Conservation (phyloP, 1,140 invertebrate genomes). For the Zelostemma sp. region DNA sequence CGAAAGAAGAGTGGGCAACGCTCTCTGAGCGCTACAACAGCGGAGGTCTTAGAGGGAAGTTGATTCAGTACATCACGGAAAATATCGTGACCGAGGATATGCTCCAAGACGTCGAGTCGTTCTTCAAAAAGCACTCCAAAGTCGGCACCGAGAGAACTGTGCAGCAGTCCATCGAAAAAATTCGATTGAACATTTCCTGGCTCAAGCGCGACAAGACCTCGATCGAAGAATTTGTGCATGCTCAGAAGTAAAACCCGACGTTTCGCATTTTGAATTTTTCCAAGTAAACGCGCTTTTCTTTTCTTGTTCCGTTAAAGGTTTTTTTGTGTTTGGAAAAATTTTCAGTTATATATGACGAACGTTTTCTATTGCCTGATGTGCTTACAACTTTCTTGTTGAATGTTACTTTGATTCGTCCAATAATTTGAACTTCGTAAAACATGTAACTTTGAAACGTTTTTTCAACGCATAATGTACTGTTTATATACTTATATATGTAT, state of each 20-base stretch:
- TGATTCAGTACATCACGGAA: constrained; percentile 90
- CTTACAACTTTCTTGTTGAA: too few species aligned
- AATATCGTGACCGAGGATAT: constrained; percentile 87
- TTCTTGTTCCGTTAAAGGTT: too few species aligned
- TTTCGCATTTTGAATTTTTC: too few species aligned
- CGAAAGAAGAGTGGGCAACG: constrained; percentile 86
- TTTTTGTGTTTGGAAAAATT: too few species aligned
- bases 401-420: too few species aligned
- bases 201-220: constrained; percentile 79
- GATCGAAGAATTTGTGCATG: constrained; percentile 74
- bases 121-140: constrained; percentile 83
- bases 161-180: constrained; percentile 91
- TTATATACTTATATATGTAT: too few species aligned
- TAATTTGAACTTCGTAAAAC: too few species aligned
- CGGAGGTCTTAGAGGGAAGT: constrained; percentile 82
- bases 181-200: constrained; percentile 89
- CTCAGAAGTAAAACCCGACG: background rate
- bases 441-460: too few species aligned
- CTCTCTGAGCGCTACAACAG: constrained; percentile 85
- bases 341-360: too few species aligned
- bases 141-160: constrained; percentile 88
- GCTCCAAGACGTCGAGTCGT: constrained; percentile 86
- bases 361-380: too few species aligned
- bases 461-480: too few species aligned
- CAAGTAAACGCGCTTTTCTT: too few species aligned